Base-by-base conservation (phyloP, 2,888 invertebrate genomes). In the Crocallis elinguaria region DNA sequence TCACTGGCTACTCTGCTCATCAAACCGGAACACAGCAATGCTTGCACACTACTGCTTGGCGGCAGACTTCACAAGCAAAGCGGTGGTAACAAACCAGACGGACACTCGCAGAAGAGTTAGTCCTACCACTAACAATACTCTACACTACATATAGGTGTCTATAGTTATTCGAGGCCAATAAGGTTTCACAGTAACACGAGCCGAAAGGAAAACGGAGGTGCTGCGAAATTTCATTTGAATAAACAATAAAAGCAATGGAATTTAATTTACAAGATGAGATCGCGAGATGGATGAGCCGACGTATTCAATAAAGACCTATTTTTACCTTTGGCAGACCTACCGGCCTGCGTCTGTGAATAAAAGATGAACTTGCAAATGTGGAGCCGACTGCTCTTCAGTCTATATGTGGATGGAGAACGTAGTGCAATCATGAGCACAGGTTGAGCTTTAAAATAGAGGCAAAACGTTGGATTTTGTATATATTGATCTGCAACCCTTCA, bases 361-460 rank as follows among this genome's bases (percentile, higher is more conserved):
- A 74, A 77, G 64, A 82, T 80, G 70, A 74, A 68, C 36, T 70
- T 69, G 73, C 71, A 74, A 77, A 79, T 73, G 66, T 66, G 62
- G 60, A 67, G 59, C 32, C 36, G 51, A 53, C 16, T 46, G 35
- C 35, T 36, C 17, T 42, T 42, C 16, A 25, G 21, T 30, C 16
- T 38, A 33, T 32, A 41, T 29, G 35, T 30, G 32, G 41, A 36
- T n/a, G n/a, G n/a, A n/a, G n/a, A n/a, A n/a, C n/a, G n/a, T n/a
- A n/a, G n/a, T n/a, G n/a, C n/a, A 41, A 16, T 36, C 17, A 32
- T 23, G 16, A 21, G n/a, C n/a, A n/a, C n/a, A 46, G 45, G 33
- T 36, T 41, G 16, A 39, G 21, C 29, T 29, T 29, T 6, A 13
- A 25, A 30, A 48, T 25, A 8, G 37, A 30, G 32, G 25, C 30